Evolutionary conservation across 2,888 invertebrate species (phyloP).

Genomic region (Lycophotia porphyrea): DNA sequence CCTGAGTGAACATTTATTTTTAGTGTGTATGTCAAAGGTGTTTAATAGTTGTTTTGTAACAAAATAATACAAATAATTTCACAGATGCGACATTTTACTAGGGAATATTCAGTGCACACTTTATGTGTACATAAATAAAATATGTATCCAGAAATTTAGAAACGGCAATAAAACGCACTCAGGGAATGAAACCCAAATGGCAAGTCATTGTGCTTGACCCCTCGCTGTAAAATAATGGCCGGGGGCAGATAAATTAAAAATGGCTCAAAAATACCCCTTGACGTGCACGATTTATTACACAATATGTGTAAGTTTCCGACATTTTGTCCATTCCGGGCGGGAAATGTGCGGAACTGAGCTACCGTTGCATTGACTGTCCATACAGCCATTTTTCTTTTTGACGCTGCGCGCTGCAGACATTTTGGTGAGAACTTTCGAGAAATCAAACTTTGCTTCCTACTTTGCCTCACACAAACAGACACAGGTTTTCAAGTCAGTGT

Average conservation of each 20-base stretch:
- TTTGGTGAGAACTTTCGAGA: slow-evolving; percentile 1
- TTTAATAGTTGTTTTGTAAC: not conserved
- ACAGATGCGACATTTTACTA: not conserved
- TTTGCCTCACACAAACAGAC: not conserved
- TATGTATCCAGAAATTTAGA: slow-evolving; percentile 74
- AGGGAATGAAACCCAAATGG: slow-evolving; percentile 76
- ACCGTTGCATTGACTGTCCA: slow-evolving; percentile 46
- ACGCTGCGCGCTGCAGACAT: not conserved
- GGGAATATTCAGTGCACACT: not conserved
- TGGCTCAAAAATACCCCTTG: slow-evolving; percentile 89
- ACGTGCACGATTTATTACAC: slow-evolving; percentile 72
- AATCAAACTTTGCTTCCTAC: not conserved
- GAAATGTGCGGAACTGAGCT: slow-evolving; percentile 58
- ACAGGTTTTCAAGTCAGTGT: no score
- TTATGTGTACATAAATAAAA: slow-evolving; percentile 44
- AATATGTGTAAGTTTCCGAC: slow-evolving; percentile 76
- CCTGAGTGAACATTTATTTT: not conserved
- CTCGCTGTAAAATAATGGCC: slow-evolving; percentile 87
- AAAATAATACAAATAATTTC: not conserved
- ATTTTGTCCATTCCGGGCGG: slow-evolving; percentile 57
- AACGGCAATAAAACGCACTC: slow-evolving; percentile 86
- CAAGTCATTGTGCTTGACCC: slow-evolving; percentile 86
- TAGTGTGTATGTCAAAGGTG: not conserved
- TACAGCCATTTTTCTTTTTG: slow-evolving; percentile 52
- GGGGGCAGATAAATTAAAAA: slow-evolving; percentile 90